Percentiles rank a stretch among this genome's conserved stretches.
phyloP scores from a whole-genome alignment of 2,888 invertebrate genomes.

The Liopterus haemorrhoidalis region DNA sequence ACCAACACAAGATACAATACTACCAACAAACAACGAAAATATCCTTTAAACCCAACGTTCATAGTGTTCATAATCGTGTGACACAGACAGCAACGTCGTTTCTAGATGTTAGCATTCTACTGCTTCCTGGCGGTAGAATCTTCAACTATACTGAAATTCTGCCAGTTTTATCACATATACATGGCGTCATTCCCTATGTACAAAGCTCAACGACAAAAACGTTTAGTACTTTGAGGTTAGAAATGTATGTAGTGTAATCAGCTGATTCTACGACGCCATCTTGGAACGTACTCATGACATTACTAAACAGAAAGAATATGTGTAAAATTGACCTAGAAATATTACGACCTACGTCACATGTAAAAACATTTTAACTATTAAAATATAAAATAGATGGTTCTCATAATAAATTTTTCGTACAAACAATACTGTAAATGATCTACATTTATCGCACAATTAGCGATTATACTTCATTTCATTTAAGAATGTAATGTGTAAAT shows the following conservation, averaged over 20 bases:
- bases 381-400: too few relatives aligned
- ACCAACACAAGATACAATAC: neutral
- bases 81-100: slow-evolving; percentile 3
- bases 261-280: slow-evolving; percentile 16
- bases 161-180: slow-evolving; percentile 15
- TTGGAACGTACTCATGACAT: too few relatives aligned
- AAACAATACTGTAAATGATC: too few relatives aligned
- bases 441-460: too few relatives aligned
- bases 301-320: too few relatives aligned
- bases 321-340: too few relatives aligned
- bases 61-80: slow-evolving; percentile 5
- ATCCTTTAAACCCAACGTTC: slow-evolving; percentile 3
- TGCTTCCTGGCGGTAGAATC: slow-evolving; percentile 2
- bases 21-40: neutral
- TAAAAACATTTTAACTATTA: too few relatives aligned
- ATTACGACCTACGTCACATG: too few relatives aligned
- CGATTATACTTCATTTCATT: too few relatives aligned
- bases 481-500: too few relatives aligned
- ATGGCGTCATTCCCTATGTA: too few relatives aligned
- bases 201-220: slow-evolving; percentile 18
- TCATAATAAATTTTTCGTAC: too few relatives aligned
- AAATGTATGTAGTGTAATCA: slow-evolving; percentile 15
- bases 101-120: slow-evolving; percentile 12
- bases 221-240: slow-evolving; percentile 23
- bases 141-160: slow-evolving; percentile 7